Evolutionary conservation across 2,888 invertebrate species (phyloP).

Genomic region (Operophtera brumata): DNA sequence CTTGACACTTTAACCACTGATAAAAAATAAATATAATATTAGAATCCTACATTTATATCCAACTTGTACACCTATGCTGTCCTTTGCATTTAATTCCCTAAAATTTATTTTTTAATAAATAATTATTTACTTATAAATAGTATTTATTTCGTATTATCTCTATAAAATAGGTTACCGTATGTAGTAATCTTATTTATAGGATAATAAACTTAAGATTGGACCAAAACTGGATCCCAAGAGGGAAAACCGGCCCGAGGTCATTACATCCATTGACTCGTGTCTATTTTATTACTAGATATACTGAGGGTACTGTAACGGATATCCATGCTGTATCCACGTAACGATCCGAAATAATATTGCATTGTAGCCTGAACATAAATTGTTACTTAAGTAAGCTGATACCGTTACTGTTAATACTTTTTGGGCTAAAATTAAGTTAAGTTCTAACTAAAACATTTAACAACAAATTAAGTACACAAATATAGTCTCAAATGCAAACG

Average conservation of each 20-base stretch:
- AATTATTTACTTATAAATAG: neutral
- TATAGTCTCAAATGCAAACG: no score
- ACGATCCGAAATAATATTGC: conserved; percentile 18
- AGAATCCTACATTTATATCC: neutral
- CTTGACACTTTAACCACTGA: neutral
- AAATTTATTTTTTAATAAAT: no score
- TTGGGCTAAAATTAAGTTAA: neutral
- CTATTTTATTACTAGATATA: conserved; percentile 45
- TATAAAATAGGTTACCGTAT: conserved; percentile 17
- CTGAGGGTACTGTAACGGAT: conserved; percentile 22
- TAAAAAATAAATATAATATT: neutral
- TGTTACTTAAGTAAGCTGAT: neutral
- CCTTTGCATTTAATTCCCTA: neutral
- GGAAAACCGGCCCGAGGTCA: conserved; percentile 45
- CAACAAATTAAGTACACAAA: no score
- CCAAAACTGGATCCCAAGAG: conserved; percentile 48
- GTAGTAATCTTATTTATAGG: conserved; percentile 35
- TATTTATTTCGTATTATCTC: conserved; percentile 3
- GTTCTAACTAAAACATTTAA: no score
- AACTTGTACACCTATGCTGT: no score
- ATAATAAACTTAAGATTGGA: conserved; percentile 53
- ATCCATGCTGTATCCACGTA: conserved; percentile 14
- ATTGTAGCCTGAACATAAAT: conserved; percentile 12
- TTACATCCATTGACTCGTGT: conserved; percentile 49
- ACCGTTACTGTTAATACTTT: neutral